These are phyloP conservation scores for Monodelphis domestica DNA, from an alignment of 2,797 vertebrate genomes.

Conservation along the genomic window DNA sequence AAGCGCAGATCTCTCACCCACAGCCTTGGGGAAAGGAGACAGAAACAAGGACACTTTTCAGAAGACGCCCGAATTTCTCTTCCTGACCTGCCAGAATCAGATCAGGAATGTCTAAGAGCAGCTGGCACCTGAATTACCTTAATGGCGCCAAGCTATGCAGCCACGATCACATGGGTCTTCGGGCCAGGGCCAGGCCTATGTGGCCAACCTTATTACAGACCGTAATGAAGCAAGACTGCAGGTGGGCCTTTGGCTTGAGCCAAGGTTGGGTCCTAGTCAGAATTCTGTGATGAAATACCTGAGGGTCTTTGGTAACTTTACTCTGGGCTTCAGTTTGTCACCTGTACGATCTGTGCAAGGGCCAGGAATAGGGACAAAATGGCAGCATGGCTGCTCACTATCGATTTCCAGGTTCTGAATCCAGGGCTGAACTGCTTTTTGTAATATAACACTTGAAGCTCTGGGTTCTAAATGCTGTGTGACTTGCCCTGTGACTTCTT, in stretches of 20 bases:
- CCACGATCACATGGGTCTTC: not conserved
- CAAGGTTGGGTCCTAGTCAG: not conserved
- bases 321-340: not conserved
- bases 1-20: not conserved
- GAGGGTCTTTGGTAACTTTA: not conserved
- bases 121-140: not conserved
- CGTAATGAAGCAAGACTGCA: no score
- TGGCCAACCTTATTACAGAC: not conserved
- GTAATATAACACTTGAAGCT: no score
- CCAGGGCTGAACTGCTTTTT: not conserved
- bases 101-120: not conserved
- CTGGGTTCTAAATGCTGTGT: not conserved
- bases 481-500: not conserved
- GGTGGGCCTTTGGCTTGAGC: no score
- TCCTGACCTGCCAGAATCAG: not conserved
- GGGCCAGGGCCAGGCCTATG: not conserved
- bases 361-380: not conserved
- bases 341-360: not conserved
- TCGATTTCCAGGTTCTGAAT: not conserved
- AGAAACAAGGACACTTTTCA: not conserved
- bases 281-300: not conserved
- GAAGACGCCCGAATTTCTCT: not conserved
- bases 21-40: not conserved
- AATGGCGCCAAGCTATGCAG: not conserved
- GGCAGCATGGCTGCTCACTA: not conserved